Base-by-base conservation (phyloP, 2,113 vertebrate genomes). In the Meleagris gallopavo region DNA sequence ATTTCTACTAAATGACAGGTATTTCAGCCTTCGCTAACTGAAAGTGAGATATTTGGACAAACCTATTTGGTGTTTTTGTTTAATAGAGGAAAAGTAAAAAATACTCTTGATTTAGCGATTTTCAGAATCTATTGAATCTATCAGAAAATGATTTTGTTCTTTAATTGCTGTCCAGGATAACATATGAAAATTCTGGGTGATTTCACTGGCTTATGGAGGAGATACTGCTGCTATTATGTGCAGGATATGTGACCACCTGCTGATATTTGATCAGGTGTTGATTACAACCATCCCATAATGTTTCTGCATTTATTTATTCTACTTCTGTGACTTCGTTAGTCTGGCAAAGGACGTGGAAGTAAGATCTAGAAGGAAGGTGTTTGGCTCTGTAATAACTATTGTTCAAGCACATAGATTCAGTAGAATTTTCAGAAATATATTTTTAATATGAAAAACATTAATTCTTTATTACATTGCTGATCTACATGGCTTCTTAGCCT, bases 381-480 rank as follows among this genome's bases (percentile, higher is more conserved):
- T 64, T 62, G 58, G 24, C 41, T 82, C 46, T 40, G 15, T 82
- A 71, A 11, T 54, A 58, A 30, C 60, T 89, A 40, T 34, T 64
- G 34, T 81, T 95, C 48, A 54, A 93, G 69, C 29, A 61, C 27
- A 18, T 48, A 22, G 11, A 36, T 94, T 79, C 71, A 27, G 27
- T 62, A 74, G 30, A 70, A 71, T 74, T 66, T 77, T 54, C 38
- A 78, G 60, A 66, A 89, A 41, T 38, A 46, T n/a, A 27, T 14
- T 78, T 88, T 6, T 78, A 57, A 45, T 54, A 18, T 74, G 17
- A 69, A 70, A 81, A 83, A 9, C n/a, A 8, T 61, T 52, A 38
- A 57, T 89, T 84, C 36, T 52, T 78, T 52, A 34, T 70, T 30
- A 30, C 11, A 0, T 72, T 69, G 19, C 21, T 61, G 20, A 40